phyloP scores from a whole-genome alignment of 1,140 invertebrate species.

The Cylas formicarius region DNA sequence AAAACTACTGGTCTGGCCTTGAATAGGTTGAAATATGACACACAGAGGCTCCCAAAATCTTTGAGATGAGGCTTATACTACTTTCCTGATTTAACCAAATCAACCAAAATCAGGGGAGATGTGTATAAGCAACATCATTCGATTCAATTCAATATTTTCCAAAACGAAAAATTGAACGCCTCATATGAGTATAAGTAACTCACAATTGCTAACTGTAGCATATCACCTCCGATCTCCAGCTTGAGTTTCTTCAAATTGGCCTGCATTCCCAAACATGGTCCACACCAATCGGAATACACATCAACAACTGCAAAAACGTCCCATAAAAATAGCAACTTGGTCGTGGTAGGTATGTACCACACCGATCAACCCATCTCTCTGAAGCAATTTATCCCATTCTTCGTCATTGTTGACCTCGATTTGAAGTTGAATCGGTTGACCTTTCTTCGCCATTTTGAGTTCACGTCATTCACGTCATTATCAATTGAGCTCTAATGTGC shows the following conservation, averaged over 20 bases:
- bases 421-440: slow-evolving; percentile 65
- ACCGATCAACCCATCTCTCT: slow-evolving; percentile 74
- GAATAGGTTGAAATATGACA: too few species aligned
- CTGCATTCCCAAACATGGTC: slow-evolving; percentile 80
- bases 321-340: slow-evolving; percentile 1
- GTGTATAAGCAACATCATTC: too few species aligned
- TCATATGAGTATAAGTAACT: slow-evolving; percentile 31
- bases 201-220: slow-evolving; percentile 72
- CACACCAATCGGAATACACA: slow-evolving; percentile 89
- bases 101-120: too few species aligned
- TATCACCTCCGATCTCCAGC: slow-evolving; percentile 78
- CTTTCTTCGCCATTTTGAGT: slow-evolving; percentile 63
- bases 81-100: too few species aligned
- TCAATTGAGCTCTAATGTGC: too few species aligned
- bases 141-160: too few species aligned
- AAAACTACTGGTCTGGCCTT: too few species aligned
- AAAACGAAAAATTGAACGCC: too few species aligned
- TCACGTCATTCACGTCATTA: too few species aligned
- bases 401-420: slow-evolving; percentile 76
- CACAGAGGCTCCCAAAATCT: too few species aligned
- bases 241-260: slow-evolving; percentile 83
- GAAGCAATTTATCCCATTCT: slow-evolving; percentile 76
- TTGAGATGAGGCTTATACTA: too few species aligned
- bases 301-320: slow-evolving; percentile 62
- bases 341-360: slow-evolving; percentile 29